These are phyloP conservation scores for Pachyuromys duprasi DNA, from an alignment of 2,797 vertebrate species.

Conservation along the genomic window DNA sequence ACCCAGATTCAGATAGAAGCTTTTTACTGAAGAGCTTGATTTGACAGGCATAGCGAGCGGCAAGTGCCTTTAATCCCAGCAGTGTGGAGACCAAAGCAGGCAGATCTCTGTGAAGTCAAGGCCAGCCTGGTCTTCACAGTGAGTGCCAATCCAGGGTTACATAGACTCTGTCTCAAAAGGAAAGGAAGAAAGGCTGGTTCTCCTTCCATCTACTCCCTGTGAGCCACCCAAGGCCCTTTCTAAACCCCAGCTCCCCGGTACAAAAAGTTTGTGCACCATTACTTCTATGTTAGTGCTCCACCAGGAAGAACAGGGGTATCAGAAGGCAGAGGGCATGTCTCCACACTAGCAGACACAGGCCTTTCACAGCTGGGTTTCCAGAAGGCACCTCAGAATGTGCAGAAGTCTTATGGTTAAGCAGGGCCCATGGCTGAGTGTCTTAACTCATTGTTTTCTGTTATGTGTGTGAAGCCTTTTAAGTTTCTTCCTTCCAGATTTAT, in stretches of 20 bases:
- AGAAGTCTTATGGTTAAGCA: background rate
- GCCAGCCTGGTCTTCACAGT: background rate
- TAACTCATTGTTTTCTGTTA: background rate
- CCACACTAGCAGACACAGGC: background rate
- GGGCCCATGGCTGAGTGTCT: background rate
- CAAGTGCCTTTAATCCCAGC: background rate
- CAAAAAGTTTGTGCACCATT: background rate
- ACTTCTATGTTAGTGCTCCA: background rate
- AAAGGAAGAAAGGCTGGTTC: background rate
- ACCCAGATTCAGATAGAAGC: background rate
- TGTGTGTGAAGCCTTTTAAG: background rate
- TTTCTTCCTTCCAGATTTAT: background rate
- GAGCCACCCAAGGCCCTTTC: background rate
- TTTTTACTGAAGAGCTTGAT: background rate
- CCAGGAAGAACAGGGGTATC: background rate
- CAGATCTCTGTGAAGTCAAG: background rate
- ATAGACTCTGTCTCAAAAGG: background rate
- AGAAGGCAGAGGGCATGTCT: background rate
- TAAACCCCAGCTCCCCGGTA: background rate
- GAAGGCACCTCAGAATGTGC: accelerated
- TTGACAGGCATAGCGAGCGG: background rate
- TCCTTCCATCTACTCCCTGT: too few relatives aligned
- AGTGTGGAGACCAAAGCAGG: background rate
- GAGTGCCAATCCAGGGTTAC: background rate
- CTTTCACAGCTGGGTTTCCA: background rate